These are phyloP conservation scores for Zaprionus africanus DNA, from an alignment of 1,140 invertebrate species.

Conservation along the genomic window DNA sequence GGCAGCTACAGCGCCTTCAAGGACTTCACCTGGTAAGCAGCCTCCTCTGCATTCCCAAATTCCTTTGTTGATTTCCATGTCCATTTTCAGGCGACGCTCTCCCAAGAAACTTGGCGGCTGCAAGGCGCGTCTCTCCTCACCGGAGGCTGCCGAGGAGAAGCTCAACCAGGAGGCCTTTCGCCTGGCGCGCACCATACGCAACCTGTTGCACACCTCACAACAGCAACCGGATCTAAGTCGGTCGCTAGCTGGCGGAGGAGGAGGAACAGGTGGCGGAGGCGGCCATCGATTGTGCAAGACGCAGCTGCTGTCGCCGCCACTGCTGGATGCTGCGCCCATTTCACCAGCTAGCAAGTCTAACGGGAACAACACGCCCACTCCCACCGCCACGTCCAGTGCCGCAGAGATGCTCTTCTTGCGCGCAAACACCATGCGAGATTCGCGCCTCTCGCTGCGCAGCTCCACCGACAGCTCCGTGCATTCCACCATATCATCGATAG, in stretches of 20 bases:
- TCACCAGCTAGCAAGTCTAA: conserved; percentile 2
- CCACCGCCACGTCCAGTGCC: conserved; percentile 23
- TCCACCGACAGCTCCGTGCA: conserved; percentile 83
- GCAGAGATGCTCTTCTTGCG: conserved; percentile 79
- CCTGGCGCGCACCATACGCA: conserved; percentile 88
- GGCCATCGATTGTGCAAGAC: conserved; percentile 60
- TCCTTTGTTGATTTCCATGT: not conserved
- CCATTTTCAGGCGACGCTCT: conserved; percentile 67
- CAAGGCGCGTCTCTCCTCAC: conserved; percentile 53
- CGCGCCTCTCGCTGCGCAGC: conserved; percentile 77
- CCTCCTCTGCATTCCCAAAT: not conserved
- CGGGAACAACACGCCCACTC: conserved; percentile 26
- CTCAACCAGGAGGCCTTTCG: conserved; percentile 89
- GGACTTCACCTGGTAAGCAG: conserved; percentile 85
- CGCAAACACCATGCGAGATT: conserved; percentile 76
- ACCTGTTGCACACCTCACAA: conserved; percentile 86
- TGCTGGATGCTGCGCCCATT: conserved; percentile 38
- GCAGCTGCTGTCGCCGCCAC: conserved; percentile 53
- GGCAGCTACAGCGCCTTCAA: conserved; percentile 84
- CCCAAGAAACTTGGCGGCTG: conserved; percentile 68
- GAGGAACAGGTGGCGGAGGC: not conserved
- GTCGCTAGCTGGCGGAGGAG: conserved; percentile 47
- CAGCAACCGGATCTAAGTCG: conserved; percentile 87
- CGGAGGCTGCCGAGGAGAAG: conserved; percentile 87
- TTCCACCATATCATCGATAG: conserved; percentile 82